Percentiles rank a stretch among this genome's conserved stretches.
Evolutionary conservation across 1,140 invertebrate genomes (phyloP).

Genomic region (roundworm (Caenorhabditis elegans)): WBcel235 BX284606.5:13170001-13170500

Average conservation of each 20-base stretch:
- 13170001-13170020: slow-evolving; percentile 26
- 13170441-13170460: not conserved
- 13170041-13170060: slow-evolving; percentile 5
- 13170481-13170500: no score
- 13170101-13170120: no score
- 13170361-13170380: not conserved
- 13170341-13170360: not conserved
- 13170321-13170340: not conserved
- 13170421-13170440: not conserved
- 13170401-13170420: not conserved
- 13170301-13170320: not conserved
- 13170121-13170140: no score
- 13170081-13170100: not conserved
- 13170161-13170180: no score
- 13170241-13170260: no score
- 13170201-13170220: no score
- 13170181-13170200: no score
- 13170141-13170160: no score
- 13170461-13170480: not conserved
- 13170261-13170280: no score
- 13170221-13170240: no score
- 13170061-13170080: slow-evolving; percentile 18
- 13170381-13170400: not conserved
- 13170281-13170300: no score
- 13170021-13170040: slow-evolving; percentile 12